A percentile compares a stretch with the other conserved stretches of the same genome.
phyloP scores from a whole-genome alignment of 1,140 invertebrate species.

The Drosophila truncata region DNA sequence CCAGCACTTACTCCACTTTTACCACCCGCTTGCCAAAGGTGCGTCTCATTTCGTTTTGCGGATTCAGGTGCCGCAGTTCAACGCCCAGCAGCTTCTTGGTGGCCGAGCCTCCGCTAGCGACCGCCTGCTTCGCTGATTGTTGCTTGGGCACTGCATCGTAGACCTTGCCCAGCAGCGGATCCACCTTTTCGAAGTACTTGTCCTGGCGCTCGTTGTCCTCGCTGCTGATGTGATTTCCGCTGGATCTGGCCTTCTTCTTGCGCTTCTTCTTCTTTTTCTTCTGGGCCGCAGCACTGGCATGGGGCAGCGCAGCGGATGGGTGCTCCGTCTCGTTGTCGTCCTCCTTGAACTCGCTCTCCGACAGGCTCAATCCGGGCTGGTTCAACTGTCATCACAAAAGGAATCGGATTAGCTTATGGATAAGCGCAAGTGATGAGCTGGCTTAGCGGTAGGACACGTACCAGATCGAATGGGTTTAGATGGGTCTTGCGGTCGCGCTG shows the following conservation, averaged over 20 bases:
- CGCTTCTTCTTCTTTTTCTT: constrained; percentile 90
- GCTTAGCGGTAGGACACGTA: constrained; percentile 33
- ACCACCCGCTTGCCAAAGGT: constrained; percentile 94
- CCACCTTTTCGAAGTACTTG: constrained; percentile 74
- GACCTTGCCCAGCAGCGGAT: constrained; percentile 71
- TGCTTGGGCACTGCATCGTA: constrained; percentile 66
- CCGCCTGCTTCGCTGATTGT: constrained; percentile 55
- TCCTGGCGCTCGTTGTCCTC: constrained; percentile 87
- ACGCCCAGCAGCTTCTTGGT: constrained; percentile 87
- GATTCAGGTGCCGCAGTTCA: constrained; percentile 92
- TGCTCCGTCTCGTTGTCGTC: constrained; percentile 89
- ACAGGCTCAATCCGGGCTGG: constrained; percentile 87
- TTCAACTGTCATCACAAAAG: constrained; percentile 85
- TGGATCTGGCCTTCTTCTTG: constrained; percentile 87
- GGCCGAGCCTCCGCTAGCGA: constrained; percentile 24
- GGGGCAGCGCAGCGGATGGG: constrained; percentile 86
- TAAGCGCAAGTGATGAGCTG: constrained; percentile 19
- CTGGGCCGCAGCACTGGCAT: constrained; percentile 66
- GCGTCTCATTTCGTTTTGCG: constrained; percentile 93
- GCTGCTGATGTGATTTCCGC: constrained; percentile 86
- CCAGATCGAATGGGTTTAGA: constrained; percentile 70
- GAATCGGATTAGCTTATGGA: background rate
- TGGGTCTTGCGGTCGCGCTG: constrained; percentile 56
- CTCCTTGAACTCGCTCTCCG: constrained; percentile 90
- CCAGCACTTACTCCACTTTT: constrained; percentile 79